Percentiles rank a stretch among this genome's conserved stretches.
Evolutionary conservation across 1,140 invertebrate species (phyloP).

Genomic region (Chionoecetes opilio): DNA sequence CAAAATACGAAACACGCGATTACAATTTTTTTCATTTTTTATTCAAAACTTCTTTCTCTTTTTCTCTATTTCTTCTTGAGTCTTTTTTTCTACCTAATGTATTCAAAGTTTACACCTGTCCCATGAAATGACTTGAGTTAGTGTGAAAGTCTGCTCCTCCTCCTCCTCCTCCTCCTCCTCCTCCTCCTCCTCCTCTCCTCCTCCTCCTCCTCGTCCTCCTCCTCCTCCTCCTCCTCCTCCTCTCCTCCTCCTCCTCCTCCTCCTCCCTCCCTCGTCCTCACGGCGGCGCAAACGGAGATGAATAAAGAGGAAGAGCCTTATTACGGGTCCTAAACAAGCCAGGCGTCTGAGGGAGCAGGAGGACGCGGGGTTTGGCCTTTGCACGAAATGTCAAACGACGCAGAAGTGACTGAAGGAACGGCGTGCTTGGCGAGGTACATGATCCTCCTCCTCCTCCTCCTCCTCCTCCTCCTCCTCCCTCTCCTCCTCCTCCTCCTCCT

Average conservation of each 20-base stretch:
- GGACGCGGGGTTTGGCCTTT: too few species aligned
- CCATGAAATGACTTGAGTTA: slow-evolving; percentile 8
- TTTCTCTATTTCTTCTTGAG: neutral
- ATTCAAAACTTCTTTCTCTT: neutral
- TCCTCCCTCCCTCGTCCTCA: too few species aligned
- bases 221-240: neutral
- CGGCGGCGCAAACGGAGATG: neutral
- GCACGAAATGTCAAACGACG: too few species aligned
- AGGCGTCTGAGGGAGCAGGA: neutral
- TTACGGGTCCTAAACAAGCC: neutral
- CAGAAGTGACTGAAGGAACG: too few species aligned
- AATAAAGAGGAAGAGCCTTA: neutral
- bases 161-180: neutral
- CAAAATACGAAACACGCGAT: neutral
- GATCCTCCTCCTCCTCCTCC: too few species aligned
- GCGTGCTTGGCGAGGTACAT: too few species aligned
- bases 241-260: too few species aligned
- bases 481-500: neutral
- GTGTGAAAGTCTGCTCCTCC: neutral
- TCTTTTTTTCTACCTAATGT: neutral
- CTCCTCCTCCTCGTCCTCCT: neutral
- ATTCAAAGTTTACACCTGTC: slow-evolving; percentile 30
- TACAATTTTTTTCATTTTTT: neutral
- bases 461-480: neutral
- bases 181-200: neutral